These are phyloP conservation scores for Platerodrilus igneus DNA, from an alignment of 2,888 invertebrate genomes.

Conservation along the genomic window DNA sequence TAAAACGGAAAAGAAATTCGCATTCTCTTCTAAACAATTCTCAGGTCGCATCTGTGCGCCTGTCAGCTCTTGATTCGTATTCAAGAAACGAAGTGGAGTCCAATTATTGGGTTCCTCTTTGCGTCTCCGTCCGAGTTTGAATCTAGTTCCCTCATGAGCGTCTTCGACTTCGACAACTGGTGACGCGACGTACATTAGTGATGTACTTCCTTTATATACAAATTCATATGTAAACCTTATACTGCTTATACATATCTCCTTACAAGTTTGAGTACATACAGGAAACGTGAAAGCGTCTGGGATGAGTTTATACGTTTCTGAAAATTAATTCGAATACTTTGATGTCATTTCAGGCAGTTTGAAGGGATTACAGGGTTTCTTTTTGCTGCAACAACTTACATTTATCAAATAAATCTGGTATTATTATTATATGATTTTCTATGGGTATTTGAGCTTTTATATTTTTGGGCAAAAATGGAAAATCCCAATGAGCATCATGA, in stretches of 20 bases:
- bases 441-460: no score
- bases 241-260: conserved; percentile 19
- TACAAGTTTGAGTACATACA: no score
- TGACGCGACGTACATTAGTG: conserved; percentile 29
- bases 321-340: no score
- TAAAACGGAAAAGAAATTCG: conserved; percentile 30
- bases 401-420: no score
- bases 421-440: no score
- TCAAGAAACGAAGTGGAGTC: conserved; percentile 37
- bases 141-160: conserved; percentile 24
- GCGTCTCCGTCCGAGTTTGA: conserved; percentile 27
- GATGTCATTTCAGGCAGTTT: no score
- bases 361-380: no score
- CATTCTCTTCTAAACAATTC: conserved; percentile 34
- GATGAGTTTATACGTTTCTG: no score
- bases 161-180: conserved; percentile 31
- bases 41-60: conserved; percentile 35
- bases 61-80: conserved; percentile 38
- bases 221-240: conserved; percentile 20
- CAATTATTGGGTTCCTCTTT: conserved; percentile 40
- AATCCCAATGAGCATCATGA: no score
- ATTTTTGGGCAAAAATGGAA: no score
- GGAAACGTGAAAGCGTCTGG: no score
- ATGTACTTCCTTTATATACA: conserved; percentile 13
- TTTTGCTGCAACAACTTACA: no score